Conservation (phyloP, 1,140 invertebrate genomes). For the Saccostrea cuccullata region DNA sequence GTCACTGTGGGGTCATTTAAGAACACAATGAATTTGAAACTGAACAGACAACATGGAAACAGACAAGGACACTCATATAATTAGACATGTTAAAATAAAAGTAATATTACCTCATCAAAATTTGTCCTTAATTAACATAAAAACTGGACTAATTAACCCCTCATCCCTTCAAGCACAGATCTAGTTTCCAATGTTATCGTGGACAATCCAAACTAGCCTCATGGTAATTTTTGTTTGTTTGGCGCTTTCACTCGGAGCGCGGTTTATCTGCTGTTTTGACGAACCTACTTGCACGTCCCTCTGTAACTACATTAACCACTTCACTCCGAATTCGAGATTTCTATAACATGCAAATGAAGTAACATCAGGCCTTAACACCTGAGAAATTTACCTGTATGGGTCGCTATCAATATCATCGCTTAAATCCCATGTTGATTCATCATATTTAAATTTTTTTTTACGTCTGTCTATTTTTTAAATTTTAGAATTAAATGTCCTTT, state of each 20-base stretch:
- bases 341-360: constrained; percentile 31
- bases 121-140: constrained; percentile 24
- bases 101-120: constrained; percentile 2
- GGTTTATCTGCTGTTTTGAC: constrained; percentile 13
- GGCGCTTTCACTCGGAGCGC: background rate
- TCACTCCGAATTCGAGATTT: constrained; percentile 21
- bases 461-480: background rate
- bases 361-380: constrained; percentile 27
- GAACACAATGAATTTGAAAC: background rate
- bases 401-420: constrained; percentile 15
- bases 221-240: background rate
- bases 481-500: constrained; percentile 19
- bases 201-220: background rate
- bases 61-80: background rate
- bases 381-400: constrained; percentile 21
- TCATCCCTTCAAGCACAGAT: background rate
- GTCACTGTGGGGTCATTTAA: constrained; percentile 1
- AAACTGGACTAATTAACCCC: background rate
- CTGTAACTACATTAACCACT: background rate
- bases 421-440: constrained; percentile 17
- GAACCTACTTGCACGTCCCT: background rate
- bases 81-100: background rate
- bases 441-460: constrained; percentile 16
- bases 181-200: background rate
- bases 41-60: constrained; percentile 3